phyloP scores from a whole-genome alignment of 2,797 vertebrate genomes.

The Oreochromis grahami region DNA sequence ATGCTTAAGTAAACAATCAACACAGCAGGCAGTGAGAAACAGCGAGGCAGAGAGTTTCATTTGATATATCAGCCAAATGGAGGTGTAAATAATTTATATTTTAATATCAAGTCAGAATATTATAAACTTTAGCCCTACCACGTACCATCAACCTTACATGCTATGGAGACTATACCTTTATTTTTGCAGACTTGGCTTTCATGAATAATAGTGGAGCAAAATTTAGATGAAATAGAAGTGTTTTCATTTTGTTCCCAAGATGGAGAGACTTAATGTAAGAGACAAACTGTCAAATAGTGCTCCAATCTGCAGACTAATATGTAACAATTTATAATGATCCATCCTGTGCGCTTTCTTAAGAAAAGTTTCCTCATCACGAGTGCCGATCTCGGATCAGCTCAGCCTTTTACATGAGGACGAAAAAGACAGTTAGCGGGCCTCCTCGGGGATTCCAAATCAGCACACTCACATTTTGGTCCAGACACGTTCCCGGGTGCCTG shows the following conservation, averaged over 20 bases:
- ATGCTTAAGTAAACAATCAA: not conserved
- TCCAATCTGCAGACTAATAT: not conserved
- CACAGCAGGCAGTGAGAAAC: not conserved
- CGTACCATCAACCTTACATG: not conserved
- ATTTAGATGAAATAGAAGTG: not conserved
- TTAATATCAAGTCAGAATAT: not conserved
- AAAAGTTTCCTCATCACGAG: constrained; percentile 15
- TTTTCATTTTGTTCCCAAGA: not conserved
- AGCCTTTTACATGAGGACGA: constrained; percentile 2
- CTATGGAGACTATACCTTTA: not conserved
- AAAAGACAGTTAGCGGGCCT: not conserved
- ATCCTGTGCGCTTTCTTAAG: not conserved
- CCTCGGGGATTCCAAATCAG: not conserved
- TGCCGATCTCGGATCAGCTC: constrained; percentile 6
- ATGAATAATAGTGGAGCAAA: not conserved
- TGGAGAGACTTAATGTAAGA: not conserved
- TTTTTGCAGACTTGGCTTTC: not conserved
- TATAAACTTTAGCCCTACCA: not conserved
- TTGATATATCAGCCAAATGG: not conserved
- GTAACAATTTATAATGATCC: not conserved
- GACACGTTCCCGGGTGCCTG: constrained; percentile 3
- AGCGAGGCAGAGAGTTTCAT: not conserved
- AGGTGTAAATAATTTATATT: not conserved
- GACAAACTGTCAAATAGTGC: not conserved
- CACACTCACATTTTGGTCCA: constrained; percentile 12